Evolutionary conservation across 2,797 vertebrate species (phyloP), one percentile per base, ranked within the genome.

Genomic region (Dromococcyx pavoninus): DNA sequence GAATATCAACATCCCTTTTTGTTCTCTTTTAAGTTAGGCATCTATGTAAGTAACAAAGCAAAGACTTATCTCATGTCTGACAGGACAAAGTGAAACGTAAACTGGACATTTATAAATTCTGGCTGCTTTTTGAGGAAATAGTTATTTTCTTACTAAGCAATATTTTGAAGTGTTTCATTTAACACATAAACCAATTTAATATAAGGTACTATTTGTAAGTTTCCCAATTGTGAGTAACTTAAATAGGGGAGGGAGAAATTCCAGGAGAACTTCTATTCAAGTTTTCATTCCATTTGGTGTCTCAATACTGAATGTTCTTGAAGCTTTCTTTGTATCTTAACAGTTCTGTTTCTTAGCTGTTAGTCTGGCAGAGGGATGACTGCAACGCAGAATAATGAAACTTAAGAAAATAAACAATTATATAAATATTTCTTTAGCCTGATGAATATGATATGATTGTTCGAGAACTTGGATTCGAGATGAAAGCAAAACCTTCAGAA

Each of bases 401-500:
- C 58, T 72, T 79, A 57, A 79, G 64, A 74, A 84, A 88, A 94
- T 95, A 94, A 96, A 72, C 69, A 88, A 44, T 51, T 70, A n/a
- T 9, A 64, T 94, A 90, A 94, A 94, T 94, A 82, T 89, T 77
- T 54, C 57, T 86, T 43, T 88, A 99, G 99, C 97, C 98, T 60
- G 99, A 99, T 13, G 97, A 98, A 22, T 99, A 99, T 13, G 99
- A 99, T 95, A 95, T 99, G 97, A 98, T 98, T 97, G 99, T 99
- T 79, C 98, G 99, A 50, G 99, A 99, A 97, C 98, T 99, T 75
- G 99, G 98, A 89, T 99, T 99, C 10, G 99, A 99, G 97, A 99
- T 99, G 98, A 99, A 99, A 97, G 99, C 99, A 7, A 98, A 99
- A 89, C 99, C 99, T 12, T 99, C 99, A 2, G 98, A 98, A 97